Evolutionary conservation across 2,888 invertebrate genomes (phyloP).

Genomic region (Troides oblongomaculatus): DNA sequence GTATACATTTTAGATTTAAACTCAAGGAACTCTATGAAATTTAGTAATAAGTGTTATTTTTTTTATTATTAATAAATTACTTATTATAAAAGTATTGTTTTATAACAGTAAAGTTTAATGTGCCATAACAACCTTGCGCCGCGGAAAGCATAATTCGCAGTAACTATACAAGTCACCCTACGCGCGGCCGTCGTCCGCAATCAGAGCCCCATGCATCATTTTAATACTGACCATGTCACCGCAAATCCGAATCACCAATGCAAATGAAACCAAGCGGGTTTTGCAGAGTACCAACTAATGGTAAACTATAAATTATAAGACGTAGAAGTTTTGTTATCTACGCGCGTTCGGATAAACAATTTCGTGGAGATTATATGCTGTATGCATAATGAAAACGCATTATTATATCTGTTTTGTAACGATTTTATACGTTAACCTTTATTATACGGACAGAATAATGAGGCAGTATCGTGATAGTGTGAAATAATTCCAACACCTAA

Average conservation of each 20-base stretch:
- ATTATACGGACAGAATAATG: conserved; percentile 22
- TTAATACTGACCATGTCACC: conserved; percentile 75
- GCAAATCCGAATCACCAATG: conserved; percentile 75
- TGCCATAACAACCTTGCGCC: neutral
- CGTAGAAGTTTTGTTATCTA: conserved; percentile 68
- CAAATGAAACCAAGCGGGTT: conserved; percentile 69
- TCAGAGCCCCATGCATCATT: conserved; percentile 75
- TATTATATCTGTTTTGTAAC: conserved; percentile 45
- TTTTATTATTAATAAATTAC: too few species aligned
- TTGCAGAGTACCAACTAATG: conserved; percentile 67
- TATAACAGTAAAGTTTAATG: neutral
- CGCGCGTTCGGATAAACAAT: conserved; percentile 65
- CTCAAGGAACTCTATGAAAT: too few species aligned
- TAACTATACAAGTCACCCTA: conserved; percentile 16
- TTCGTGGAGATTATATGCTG: conserved; percentile 70
- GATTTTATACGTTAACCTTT: conserved; percentile 33
- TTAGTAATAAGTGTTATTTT: too few species aligned
- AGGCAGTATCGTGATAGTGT: conserved; percentile 13
- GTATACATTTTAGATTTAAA: too few species aligned
- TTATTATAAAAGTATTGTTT: too few species aligned
- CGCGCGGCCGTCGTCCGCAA: conserved; percentile 45
- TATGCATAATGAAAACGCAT: conserved; percentile 67
- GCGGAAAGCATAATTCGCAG: conserved; percentile 5
- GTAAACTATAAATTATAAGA: conserved; percentile 70
- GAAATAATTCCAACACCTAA: conserved; percentile 4